Base-by-base conservation (phyloP, 2,797 vertebrate genomes). In the Iguana delicatissima region DNA sequence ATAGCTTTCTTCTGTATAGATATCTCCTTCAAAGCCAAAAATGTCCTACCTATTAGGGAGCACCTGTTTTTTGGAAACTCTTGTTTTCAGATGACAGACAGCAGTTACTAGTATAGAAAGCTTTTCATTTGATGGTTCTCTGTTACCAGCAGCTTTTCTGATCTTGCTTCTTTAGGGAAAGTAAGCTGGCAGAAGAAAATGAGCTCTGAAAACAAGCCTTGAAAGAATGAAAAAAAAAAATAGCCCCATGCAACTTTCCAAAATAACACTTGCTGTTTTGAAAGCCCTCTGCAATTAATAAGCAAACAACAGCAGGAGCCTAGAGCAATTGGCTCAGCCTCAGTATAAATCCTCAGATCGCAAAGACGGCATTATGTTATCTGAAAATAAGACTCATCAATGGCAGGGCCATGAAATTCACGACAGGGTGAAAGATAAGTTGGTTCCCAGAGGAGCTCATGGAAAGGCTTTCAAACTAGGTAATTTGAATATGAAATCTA, bases 341-440 rank as follows among this genome's bases (percentile, higher is more conserved):
- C 62, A 59, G 35, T 82, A 85, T 74, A 90, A 91, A 80, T 83
- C 92, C 92, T 91, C 46, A 24, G 87, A 88, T 81, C 80, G 85
- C 84, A 90, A 81, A 84, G 74, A 88, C 52, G 14, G 59, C 59
- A 90, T 82, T 87, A 84, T 90, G 80, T 90, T 90, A 90, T 92
- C 92, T 86, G n/a, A 88, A 46, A 92, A 90, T 88, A 82, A 85
- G 89, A 83, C 89, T 92, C 73, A 89, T 89, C 89, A 83, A 73
- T 64, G 72, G 89, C 38, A 35, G 18, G 87, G 38, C 84, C 46
- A 83, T 85, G 89, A 90, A 83, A 90, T 89, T 82, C 87, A 35
- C n/a, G 50, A 85, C 89, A 29, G 62, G 69, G 72, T n/a, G 87
- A 62, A 86, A 89, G 89, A 90, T 86, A 89, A 90, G 86, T 83